These are phyloP conservation scores for Tetramorium simillimum DNA, from an alignment of 1,140 invertebrate species.

Conservation along the genomic window DNA sequence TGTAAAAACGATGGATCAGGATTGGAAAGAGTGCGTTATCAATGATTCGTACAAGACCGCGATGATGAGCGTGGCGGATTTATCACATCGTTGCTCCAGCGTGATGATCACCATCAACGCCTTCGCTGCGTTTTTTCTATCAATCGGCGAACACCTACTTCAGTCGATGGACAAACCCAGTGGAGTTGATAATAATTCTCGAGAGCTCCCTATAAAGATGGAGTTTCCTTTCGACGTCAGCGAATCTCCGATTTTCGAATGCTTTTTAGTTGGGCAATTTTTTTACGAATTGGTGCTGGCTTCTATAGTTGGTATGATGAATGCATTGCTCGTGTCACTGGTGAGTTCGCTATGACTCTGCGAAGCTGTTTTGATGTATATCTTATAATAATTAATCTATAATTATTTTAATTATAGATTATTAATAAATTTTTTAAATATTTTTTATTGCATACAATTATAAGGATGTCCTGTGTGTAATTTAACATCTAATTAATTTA, in stretches of 20 bases:
- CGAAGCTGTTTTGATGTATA: background rate
- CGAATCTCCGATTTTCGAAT: constrained; percentile 43
- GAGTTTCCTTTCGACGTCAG: constrained; percentile 54
- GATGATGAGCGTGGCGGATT: constrained; percentile 17
- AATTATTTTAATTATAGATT: no score
- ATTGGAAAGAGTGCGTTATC: constrained; percentile 33
- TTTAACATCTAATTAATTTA: background rate
- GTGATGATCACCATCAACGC: constrained; percentile 33
- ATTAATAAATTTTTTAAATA: no score
- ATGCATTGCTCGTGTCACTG: constrained; percentile 51
- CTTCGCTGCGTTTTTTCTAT: constrained; percentile 29
- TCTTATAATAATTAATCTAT: background rate
- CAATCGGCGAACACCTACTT: constrained; percentile 30
- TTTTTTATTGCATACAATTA: background rate
- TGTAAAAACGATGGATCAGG: constrained; percentile 18
- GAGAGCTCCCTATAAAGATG: constrained; percentile 62
- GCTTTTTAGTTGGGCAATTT: constrained; percentile 46
- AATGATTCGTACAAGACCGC: constrained; percentile 2
- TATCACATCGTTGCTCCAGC: constrained; percentile 15
- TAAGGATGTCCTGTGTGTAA: background rate
- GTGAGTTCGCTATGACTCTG: constrained; percentile 9
- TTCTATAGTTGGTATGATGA: constrained; percentile 28
- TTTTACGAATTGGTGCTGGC: constrained; percentile 30
- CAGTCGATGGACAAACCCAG: background rate
- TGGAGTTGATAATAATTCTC: constrained; percentile 8